Conservation (phyloP, 2,888 invertebrate species). For the Phengaris arion region DNA sequence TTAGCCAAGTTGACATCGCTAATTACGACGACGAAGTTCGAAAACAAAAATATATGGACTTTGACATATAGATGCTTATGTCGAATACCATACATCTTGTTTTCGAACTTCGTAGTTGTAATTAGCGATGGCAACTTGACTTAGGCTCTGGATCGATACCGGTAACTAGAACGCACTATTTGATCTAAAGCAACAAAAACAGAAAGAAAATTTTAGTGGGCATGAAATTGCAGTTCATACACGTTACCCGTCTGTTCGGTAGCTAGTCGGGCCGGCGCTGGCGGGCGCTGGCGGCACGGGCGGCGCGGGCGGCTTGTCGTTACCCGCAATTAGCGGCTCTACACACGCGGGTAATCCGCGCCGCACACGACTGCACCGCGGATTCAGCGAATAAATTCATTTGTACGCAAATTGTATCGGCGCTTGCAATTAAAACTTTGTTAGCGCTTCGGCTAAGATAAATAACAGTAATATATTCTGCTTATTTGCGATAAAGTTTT, state of each 20-base stretch:
- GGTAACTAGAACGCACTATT: not conserved
- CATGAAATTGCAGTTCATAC: not conserved
- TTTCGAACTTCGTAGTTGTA: too few species aligned
- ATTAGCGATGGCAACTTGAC: too few species aligned
- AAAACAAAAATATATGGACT: too few species aligned
- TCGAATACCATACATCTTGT: too few species aligned
- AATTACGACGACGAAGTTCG: too few species aligned
- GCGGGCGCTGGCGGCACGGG: constrained; percentile 16
- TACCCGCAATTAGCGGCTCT: constrained; percentile 75
- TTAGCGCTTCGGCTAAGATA: constrained; percentile 77
- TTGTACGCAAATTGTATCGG: constrained; percentile 80
- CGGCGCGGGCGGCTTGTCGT: constrained; percentile 50
- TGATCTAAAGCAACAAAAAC: not conserved
- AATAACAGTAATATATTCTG: constrained; percentile 79
- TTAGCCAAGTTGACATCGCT: too few species aligned
- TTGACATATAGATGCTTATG: too few species aligned
- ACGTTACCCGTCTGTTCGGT: not conserved
- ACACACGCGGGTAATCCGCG: constrained; percentile 72
- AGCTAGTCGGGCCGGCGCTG: constrained; percentile 34
- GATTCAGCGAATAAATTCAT: constrained; percentile 79
- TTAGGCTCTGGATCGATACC: not conserved
- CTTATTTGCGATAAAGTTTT: constrained; percentile 75
- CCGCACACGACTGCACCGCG: constrained; percentile 69
- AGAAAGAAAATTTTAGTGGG: not conserved
- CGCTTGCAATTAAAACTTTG: constrained; percentile 80